A percentile compares a stretch with the other conserved stretches of the same genome.
These are phyloP conservation scores for Agriopis marginaria DNA, from an alignment of 2,888 invertebrate genomes.

Conservation along the genomic window DNA sequence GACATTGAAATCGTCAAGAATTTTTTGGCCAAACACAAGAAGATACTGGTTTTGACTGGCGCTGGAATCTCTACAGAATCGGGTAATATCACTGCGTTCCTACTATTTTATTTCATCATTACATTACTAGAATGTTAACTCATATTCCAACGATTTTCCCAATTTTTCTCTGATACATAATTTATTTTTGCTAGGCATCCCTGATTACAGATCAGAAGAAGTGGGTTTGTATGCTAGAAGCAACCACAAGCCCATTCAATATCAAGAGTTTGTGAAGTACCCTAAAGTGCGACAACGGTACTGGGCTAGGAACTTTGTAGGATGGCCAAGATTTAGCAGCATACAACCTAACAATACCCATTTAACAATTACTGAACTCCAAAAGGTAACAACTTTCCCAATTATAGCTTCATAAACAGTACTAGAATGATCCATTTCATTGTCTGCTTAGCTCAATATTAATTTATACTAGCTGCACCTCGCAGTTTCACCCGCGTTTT, in stretches of 20 bases:
- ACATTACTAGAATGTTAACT: too few relatives aligned
- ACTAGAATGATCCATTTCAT: too few relatives aligned
- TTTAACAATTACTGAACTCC: slow-evolving; percentile 89
- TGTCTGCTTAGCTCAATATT: too few relatives aligned
- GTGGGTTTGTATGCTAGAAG: slow-evolving; percentile 96
- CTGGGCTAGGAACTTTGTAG: slow-evolving; percentile 98
- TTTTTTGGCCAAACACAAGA: slow-evolving; percentile 85
- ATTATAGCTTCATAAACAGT: too few relatives aligned
- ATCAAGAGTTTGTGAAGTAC: slow-evolving; percentile 93
- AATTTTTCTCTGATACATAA: background rate
- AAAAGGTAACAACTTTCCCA: slow-evolving; percentile 75
- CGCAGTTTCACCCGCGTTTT: too few relatives aligned
- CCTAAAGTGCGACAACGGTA: slow-evolving; percentile 91
- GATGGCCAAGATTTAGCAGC: slow-evolving; percentile 94
- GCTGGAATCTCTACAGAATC: slow-evolving; percentile 99
- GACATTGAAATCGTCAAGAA: slow-evolving; percentile 87
- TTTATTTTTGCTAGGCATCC: slow-evolving; percentile 89
- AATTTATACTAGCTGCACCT: too few relatives aligned
- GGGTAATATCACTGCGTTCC: slow-evolving; percentile 72
- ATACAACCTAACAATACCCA: slow-evolving; percentile 94
- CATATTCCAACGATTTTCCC: too few relatives aligned
- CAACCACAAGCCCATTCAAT: slow-evolving; percentile 93
- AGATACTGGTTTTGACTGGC: slow-evolving; percentile 93
- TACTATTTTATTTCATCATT: background rate
- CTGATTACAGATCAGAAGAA: slow-evolving; percentile 96